phyloP scores from a whole-genome alignment of 2,797 vertebrate species.

The Danionella dracula region DNA sequence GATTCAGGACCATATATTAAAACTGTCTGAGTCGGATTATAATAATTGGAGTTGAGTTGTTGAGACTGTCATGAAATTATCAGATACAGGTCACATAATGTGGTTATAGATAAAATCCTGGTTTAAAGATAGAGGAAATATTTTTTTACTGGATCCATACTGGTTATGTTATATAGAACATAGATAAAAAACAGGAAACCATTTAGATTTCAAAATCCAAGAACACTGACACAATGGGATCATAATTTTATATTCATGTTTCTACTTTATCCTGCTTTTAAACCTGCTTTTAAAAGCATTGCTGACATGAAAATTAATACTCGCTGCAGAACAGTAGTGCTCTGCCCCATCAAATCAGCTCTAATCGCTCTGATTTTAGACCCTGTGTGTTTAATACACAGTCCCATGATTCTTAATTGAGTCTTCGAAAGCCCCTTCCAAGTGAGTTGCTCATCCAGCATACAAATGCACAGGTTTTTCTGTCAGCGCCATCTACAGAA shows the following conservation, averaged over 20 bases:
- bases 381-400: conserved; percentile 72
- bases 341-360: conserved; percentile 59
- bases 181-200: no score
- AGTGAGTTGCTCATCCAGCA: background rate
- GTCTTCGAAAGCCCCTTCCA: conserved; percentile 51
- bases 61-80: no score
- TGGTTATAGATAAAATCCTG: no score
- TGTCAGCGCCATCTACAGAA: conserved; percentile 55
- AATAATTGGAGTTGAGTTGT: no score
- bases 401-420: conserved; percentile 58
- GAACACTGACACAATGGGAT: background rate
- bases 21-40: no score
- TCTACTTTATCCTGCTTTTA: conserved; percentile 1
- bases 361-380: conserved; percentile 52
- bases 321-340: conserved; percentile 43
- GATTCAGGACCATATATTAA: no score
- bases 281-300: background rate
- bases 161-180: no score
- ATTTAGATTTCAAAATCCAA: no score
- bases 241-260: background rate
- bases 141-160: no score
- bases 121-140: no score
- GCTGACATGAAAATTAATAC: conserved; percentile 49
- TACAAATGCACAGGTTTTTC: conserved; percentile 62
- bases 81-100: no score